Conservation (phyloP, 1,140 invertebrate species). For the Lycorma delicatula region DNA sequence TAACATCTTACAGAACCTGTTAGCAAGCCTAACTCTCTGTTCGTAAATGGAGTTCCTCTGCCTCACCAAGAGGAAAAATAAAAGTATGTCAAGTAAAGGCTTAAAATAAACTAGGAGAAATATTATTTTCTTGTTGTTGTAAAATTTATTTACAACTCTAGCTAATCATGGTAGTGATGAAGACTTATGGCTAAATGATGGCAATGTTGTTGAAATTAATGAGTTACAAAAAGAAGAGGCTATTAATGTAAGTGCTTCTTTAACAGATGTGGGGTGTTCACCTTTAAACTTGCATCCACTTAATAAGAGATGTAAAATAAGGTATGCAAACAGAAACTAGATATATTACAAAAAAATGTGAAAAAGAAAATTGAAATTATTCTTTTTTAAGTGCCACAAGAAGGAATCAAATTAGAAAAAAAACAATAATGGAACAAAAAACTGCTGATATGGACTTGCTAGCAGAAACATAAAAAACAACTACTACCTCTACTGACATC, state of each 20-base stretch:
- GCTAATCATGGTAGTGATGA: too few relatives aligned
- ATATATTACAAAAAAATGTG: constrained; percentile 6
- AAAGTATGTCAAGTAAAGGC: too few relatives aligned
- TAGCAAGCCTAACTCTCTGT: too few relatives aligned
- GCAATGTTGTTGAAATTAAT: too few relatives aligned
- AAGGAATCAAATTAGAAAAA: constrained; percentile 4
- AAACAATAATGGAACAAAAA: constrained; percentile 4
- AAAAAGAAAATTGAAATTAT: neutral
- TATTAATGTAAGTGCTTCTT: constrained; percentile 6
- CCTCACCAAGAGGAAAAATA: too few relatives aligned
- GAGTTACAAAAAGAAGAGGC: constrained; percentile 9
- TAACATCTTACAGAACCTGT: too few relatives aligned
- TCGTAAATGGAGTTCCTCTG: too few relatives aligned
- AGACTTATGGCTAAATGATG: too few relatives aligned
- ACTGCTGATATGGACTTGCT: neutral
- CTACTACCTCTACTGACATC: neutral
- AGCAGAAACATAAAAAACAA: neutral
- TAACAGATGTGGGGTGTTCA: constrained; percentile 6
- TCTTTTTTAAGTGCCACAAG: neutral
- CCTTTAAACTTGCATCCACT: constrained; percentile 6
- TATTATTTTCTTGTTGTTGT: too few relatives aligned
- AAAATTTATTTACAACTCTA: too few relatives aligned
- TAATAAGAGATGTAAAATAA: neutral
- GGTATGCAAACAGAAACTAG: constrained; percentile 5
- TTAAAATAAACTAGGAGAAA: too few relatives aligned